Base-by-base conservation (phyloP, 1,140 invertebrate genomes). In the Nomia melanderi region DNA sequence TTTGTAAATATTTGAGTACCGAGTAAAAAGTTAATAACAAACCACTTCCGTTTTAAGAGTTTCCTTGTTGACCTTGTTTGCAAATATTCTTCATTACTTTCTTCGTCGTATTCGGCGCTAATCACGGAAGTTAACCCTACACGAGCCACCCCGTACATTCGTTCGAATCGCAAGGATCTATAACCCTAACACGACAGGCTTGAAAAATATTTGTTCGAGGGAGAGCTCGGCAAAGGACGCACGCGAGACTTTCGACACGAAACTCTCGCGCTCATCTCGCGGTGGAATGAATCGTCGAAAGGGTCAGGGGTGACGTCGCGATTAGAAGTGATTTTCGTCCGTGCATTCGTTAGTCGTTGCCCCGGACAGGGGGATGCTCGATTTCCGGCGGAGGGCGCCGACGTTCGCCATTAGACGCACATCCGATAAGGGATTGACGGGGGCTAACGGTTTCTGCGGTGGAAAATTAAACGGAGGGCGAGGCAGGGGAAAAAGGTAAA, bases 311-410 rank as follows among this genome's bases (percentile, higher is more conserved):
- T 67, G 36, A 63, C 53, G 27, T n/a, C 39, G 25, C 72, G 63
- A 75, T 75, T 75, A 75, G 63, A 67, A 36, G 72, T 66, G 74
- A 77, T 77, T 77, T 77, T 77, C 74, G 65, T 50, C 57, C 57
- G 44, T 63, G 56, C 66, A 71, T 76, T 78, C 69, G 70, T 78
- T 64, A 75, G 72, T 44, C 76, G 76, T 12, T 12, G 1, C 69
- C 50, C 36, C 12, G 27, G 29, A 41, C 27, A 20, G 25, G 33
- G 41, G 74, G 14, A 33, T 41, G 66, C 66, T 77, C 65, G 74
- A 77, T 71, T 62, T 77, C 66, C 74, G 74, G 59, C 7, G 60
- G 1, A n/a, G 69, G 50, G 36, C 25, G 11, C 20, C 29, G 53
- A 41, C 53, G 70, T 71, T 36, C 17, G 70, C 70, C 76, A 78